Evolutionary conservation across 2,797 vertebrate genomes (phyloP).

Genomic region (Sebastes dallii): DNA sequence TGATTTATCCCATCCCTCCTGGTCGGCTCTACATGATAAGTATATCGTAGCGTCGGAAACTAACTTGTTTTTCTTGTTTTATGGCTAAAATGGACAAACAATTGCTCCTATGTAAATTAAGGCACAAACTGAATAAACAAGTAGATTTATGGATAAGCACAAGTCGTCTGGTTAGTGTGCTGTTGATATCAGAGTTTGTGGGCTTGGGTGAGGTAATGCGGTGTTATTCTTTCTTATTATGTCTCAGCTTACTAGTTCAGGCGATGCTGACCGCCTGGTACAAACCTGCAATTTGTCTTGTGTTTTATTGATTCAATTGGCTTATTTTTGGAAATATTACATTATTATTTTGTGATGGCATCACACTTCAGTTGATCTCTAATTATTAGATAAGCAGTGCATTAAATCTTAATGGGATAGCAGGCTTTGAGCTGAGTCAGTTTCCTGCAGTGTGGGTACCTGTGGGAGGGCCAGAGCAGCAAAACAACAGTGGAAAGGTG

Average conservation of each 20-base stretch:
- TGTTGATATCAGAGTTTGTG: background rate
- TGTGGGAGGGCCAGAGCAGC: background rate
- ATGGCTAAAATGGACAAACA: background rate
- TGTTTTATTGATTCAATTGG: background rate
- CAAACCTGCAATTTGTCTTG: slow-evolving; percentile 2
- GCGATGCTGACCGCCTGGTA: background rate
- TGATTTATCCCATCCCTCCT: background rate
- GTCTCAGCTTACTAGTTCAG: slow-evolving; percentile 34
- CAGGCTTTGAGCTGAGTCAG: background rate
- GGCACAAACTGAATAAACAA: background rate
- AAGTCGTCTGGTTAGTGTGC: background rate
- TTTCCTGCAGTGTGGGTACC: background rate
- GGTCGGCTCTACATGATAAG: background rate
- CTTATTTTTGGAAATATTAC: slow-evolving; percentile 10
- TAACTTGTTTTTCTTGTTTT: background rate
- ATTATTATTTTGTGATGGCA: background rate
- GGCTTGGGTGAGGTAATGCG: slow-evolving; percentile 11
- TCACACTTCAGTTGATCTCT: background rate
- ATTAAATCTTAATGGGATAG: slow-evolving; percentile 8
- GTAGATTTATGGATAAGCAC: background rate
- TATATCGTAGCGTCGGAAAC: background rate
- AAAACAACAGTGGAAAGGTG: background rate
- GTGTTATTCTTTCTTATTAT: slow-evolving; percentile 14
- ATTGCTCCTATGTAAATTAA: background rate
- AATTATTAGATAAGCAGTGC: background rate